Percentiles rank a stretch among this genome's conserved stretches.
Evolutionary conservation across 2,797 vertebrate species (phyloP).

Genomic region (Rhincodon typus): DNA sequence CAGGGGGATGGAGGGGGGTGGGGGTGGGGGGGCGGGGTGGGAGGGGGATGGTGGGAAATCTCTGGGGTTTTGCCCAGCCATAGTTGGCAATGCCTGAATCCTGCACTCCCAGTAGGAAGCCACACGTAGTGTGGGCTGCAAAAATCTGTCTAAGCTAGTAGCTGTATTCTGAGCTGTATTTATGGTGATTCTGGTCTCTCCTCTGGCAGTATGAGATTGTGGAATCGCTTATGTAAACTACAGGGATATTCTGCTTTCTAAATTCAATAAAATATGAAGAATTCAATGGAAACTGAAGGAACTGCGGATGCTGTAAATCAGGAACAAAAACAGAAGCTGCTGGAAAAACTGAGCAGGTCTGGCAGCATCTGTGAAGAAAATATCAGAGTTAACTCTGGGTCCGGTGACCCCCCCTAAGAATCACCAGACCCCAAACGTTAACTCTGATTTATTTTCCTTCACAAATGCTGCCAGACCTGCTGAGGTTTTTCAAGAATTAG

Average conservation of each 20-base stretch:
- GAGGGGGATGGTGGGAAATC: not conserved
- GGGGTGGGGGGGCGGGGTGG: not conserved
- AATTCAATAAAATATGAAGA: not conserved
- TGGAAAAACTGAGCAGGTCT: too few relatives aligned
- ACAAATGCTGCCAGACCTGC: too few relatives aligned
- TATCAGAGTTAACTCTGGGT: too few relatives aligned
- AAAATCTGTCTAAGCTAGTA: not conserved
- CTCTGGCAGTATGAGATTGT: not conserved
- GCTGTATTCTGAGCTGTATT: not conserved
- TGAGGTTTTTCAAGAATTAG: too few relatives aligned
- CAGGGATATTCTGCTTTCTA: not conserved
- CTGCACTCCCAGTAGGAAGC: not conserved
- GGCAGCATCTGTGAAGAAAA: too few relatives aligned
- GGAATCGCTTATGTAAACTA: not conserved
- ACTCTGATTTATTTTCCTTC: too few relatives aligned
- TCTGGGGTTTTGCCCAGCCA: not conserved
- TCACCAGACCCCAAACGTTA: too few relatives aligned
- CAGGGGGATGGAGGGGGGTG: too few relatives aligned
- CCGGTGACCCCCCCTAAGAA: too few relatives aligned
- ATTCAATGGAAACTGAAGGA: not conserved
- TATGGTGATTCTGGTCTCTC: not conserved
- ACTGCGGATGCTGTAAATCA: too few relatives aligned
- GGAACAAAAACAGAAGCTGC: too few relatives aligned
- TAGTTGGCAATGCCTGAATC: not conserved
- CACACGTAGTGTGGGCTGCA: not conserved